Evolutionary conservation across 2,888 invertebrate genomes (phyloP), one percentile per base, ranked within the genome.

Genomic region (Sepioteuthis lessoniana): DNA sequence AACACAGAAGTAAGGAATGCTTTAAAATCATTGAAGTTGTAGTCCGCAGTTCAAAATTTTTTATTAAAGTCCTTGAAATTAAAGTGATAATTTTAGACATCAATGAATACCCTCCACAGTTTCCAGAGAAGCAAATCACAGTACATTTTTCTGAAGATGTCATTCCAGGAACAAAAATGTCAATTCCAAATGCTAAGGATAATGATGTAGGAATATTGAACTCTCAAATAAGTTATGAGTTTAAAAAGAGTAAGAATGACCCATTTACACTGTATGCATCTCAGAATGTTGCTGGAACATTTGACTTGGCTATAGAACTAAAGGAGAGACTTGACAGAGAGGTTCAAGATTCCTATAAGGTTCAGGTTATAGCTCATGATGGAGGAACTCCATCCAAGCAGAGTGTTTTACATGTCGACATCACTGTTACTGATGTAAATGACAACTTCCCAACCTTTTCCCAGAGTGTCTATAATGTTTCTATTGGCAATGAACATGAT

Each of bases 241-340:
- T 76, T 25, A 76, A 35, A 35, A 76, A 76, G 76, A 55, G 55
- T 55, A 13, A 76, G 16, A 35, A 76, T 76, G 76, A 76, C n/a
- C 76, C 76, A 76, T 76, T 76, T n/a, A 76, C 76, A 76, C 19
- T 76, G 76, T n/a, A 76, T 19, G 19, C 35, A 76, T 76, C 76
- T 13, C 1, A 76, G n/a, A 76, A 76, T 35, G 76, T 76, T 76
- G 76, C 16, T 3, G 76, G 76, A 76, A 76, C 76, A 76, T 76
- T 76, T 76, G 76, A 76, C 76, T n/a, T 76, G 4, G n/a, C n/a
- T 35, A 76, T 76, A 76, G n/a, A 76, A 76, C 76, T 76, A 3
- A n/a, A 76, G n/a, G n/a, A 76, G n/a, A 76, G 76, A 76, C 76
- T 76, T n/a, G 76, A 76, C 19, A 76, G 76, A 76, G 76, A 76